phyloP scores from a whole-genome alignment of 1,140 invertebrate genomes.

The Sarcophaga peregrina region DNA sequence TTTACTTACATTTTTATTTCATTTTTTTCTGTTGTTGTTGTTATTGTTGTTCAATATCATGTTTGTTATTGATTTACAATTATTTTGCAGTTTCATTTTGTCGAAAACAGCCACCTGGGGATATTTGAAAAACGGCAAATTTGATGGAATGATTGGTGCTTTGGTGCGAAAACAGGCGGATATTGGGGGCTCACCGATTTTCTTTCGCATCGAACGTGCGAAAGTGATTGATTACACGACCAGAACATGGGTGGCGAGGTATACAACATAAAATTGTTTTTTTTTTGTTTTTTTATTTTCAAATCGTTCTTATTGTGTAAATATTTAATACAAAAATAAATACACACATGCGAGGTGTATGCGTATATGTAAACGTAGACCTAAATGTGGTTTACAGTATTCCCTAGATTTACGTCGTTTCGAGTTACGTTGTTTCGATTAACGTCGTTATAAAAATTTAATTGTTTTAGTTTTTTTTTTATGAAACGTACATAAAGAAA shows the following conservation, averaged over 20 bases:
- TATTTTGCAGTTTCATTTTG: constrained; percentile 68
- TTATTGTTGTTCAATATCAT: not conserved
- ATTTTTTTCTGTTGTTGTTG: too few species aligned
- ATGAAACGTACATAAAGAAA: too few species aligned
- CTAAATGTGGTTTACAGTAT: too few species aligned
- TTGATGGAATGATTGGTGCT: constrained; percentile 76
- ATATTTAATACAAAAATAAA: too few species aligned
- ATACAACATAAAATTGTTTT: not conserved
- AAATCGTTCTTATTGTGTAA: constrained; percentile 31
- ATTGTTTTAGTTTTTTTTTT: too few species aligned
- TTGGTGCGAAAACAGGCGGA: constrained; percentile 71
- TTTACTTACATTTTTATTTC: too few species aligned
- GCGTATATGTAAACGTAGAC: too few species aligned
- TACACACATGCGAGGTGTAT: too few species aligned
- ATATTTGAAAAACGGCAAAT: constrained; percentile 73
- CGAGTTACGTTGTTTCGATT: too few species aligned
- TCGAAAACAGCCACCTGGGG: constrained; percentile 73
- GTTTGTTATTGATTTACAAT: not conserved
- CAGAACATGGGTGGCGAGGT: constrained; percentile 72
- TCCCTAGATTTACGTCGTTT: too few species aligned
- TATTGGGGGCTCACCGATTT: constrained; percentile 72
- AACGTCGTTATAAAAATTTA: too few species aligned
- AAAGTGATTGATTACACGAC: constrained; percentile 72
- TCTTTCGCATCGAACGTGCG: constrained; percentile 71
- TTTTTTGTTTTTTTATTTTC: too few species aligned